Conservation (phyloP, 2,113 vertebrate genomes). For the Oplegnathus fasciatus region DNA sequence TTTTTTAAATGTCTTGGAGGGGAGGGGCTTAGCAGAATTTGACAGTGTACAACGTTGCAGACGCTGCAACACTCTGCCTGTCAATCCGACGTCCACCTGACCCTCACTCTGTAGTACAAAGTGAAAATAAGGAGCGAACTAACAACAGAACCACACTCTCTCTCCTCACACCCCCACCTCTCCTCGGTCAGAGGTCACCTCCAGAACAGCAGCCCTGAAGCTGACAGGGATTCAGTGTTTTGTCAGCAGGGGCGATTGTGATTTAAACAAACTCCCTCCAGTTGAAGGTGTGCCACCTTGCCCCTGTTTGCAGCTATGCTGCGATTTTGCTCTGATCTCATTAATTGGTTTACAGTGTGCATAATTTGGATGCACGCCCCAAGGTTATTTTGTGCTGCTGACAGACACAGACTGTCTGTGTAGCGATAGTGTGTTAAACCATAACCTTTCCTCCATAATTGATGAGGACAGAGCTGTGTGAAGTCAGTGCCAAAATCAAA, state of each 20-base stretch:
- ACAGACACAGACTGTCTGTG: slow-evolving; percentile 5
- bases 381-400: slow-evolving; percentile 16
- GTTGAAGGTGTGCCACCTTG: slow-evolving; percentile 8
- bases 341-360: slow-evolving; percentile 24
- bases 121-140: too few relatives aligned
- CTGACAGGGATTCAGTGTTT: neutral
- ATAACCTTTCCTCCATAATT: slow-evolving; percentile 23
- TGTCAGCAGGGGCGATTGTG: neutral
- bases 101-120: too few relatives aligned
- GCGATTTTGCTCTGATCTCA: slow-evolving; percentile 25
- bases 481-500: slow-evolving; percentile 1
- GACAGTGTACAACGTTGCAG: too few relatives aligned
- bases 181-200: slow-evolving; percentile 6
- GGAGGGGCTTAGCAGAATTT: neutral
- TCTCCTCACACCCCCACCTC: neutral
- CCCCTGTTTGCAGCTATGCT: neutral
- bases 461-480: neutral
- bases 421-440: slow-evolving; percentile 32
- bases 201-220: neutral
- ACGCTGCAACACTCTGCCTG: too few relatives aligned
- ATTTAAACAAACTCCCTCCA: neutral
- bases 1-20: neutral
- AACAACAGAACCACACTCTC: neutral
- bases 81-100: too few relatives aligned
- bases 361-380: slow-evolving; percentile 5